phyloP scores from a whole-genome alignment of 2,888 invertebrate species.

The Apocheima hispidaria region DNA sequence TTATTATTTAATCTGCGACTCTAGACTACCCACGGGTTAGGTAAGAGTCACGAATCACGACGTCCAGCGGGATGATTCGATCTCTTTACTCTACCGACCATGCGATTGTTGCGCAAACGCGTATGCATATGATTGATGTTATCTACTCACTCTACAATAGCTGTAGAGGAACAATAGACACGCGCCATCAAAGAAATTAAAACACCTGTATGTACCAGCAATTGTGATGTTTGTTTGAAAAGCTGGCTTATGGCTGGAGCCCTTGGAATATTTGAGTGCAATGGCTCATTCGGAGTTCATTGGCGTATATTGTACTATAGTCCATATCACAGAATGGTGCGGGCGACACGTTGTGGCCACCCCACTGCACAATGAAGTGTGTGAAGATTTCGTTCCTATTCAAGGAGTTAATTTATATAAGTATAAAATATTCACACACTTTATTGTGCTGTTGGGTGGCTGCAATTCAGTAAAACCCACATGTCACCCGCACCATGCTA shows the following conservation, averaged over 20 bases:
- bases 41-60: slow-evolving; percentile 2
- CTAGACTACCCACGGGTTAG: slow-evolving; percentile 33
- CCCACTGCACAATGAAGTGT: too few species aligned
- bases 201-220: slow-evolving; percentile 51
- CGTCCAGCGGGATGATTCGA: slow-evolving; percentile 55
- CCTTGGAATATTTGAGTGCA: slow-evolving; percentile 52
- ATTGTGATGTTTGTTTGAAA: slow-evolving; percentile 34
- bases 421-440: too few species aligned
- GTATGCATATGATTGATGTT: slow-evolving; percentile 39
- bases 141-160: slow-evolving; percentile 35
- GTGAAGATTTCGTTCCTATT: too few species aligned
- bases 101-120: slow-evolving; percentile 57
- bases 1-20: background rate
- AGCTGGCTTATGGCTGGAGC: slow-evolving; percentile 38
- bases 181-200: slow-evolving; percentile 29
- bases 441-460: too few species aligned
- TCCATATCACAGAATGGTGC: too few species aligned
- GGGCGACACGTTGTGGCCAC: too few species aligned
- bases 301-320: slow-evolving; percentile 17
- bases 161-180: slow-evolving; percentile 37
- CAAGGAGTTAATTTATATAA: too few species aligned
- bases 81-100: slow-evolving; percentile 56
- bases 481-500: too few species aligned
- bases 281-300: slow-evolving; percentile 47
- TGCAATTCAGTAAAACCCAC: too few species aligned